A percentile compares a stretch with the other conserved stretches of the same genome.
Evolutionary conservation across 2,797 vertebrate genomes (phyloP).

Genomic region (Muscicapa comitata): DNA sequence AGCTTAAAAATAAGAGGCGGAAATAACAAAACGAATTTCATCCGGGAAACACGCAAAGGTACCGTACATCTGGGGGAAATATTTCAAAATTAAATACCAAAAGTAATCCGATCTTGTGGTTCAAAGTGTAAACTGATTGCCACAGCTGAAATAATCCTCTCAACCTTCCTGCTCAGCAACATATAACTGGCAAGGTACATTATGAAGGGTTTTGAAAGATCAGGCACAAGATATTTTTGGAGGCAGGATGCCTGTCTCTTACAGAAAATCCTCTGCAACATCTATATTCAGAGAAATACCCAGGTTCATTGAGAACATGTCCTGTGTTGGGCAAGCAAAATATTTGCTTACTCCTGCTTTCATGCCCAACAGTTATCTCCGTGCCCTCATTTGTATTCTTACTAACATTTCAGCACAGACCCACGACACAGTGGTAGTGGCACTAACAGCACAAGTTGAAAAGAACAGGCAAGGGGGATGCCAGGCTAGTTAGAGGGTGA

Average conservation of each 20-base stretch:
- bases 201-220: background rate
- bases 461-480: background rate
- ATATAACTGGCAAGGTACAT: constrained; percentile 5
- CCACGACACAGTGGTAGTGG: background rate
- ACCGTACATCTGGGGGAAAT: constrained; percentile 47
- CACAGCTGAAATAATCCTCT: constrained; percentile 58
- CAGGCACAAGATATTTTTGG: constrained; percentile 26
- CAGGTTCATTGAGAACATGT: background rate
- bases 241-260: background rate
- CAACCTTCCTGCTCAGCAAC: constrained; percentile 34
- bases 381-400: fast-evolving
- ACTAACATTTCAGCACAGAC: background rate
- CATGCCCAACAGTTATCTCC: background rate
- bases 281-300: background rate
- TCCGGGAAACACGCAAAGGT: constrained; percentile 17
- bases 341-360: background rate
- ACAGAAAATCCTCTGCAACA: constrained; percentile 9
- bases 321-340: background rate
- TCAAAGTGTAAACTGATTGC: constrained; percentile 58
- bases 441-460: background rate
- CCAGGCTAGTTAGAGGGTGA: background rate
- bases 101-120: constrained; percentile 42
- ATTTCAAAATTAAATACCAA: constrained; percentile 62
- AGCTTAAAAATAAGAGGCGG: constrained; percentile 46
- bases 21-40: constrained; percentile 58